Base-by-base conservation (phyloP, 2,113 vertebrate species). In the Cyanistes caeruleus region DNA sequence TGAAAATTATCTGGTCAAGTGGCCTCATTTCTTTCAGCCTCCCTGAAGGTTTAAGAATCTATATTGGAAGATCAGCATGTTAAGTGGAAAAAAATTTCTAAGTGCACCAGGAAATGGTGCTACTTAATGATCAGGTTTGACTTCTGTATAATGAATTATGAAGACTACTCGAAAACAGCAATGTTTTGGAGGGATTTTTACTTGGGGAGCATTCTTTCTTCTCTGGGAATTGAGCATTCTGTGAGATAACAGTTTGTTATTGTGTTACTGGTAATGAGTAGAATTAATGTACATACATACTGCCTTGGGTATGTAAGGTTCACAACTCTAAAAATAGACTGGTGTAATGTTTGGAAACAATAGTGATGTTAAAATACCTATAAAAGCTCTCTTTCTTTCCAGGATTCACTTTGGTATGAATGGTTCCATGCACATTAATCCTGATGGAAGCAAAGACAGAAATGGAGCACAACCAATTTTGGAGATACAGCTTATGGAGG, bases 401-500 rank as follows among this genome's bases (percentile, higher is more conserved):
- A 99, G 99, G 97, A 97, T 99, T 96, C 99, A 99, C 97, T 99
- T 99, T 15, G 99, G 99, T 56, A 99, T 99, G 99, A 99, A 99
- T 6, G 99, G 99, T 73, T 99, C 98, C n/a, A 90, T 99, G 97
- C 33, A 76, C 63, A 98, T 99, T 97, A 99, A 99, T 97, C 97
- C 98, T 51, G 75, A 81, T 46, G 93, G 97, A 81, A 96, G 35
- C 65, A 98, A 97, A 92, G 97, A 95, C 44, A 95, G 88, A 95
- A 97, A 84, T 43, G 95, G 95, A 89, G 72, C 73, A 22, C 37
- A 68, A 46, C 97, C 98, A 3, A 63, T 80, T 89, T 89, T 99
- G 95, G 98, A 99, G 97, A 93, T 99, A 59, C 98, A 98, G 72
- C 98, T 99, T 88, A 98, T 97, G 78, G 97, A 98, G 37, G 99